phyloP scores from a whole-genome alignment of 2,113 vertebrate species.

The Perccottus glenii region DNA sequence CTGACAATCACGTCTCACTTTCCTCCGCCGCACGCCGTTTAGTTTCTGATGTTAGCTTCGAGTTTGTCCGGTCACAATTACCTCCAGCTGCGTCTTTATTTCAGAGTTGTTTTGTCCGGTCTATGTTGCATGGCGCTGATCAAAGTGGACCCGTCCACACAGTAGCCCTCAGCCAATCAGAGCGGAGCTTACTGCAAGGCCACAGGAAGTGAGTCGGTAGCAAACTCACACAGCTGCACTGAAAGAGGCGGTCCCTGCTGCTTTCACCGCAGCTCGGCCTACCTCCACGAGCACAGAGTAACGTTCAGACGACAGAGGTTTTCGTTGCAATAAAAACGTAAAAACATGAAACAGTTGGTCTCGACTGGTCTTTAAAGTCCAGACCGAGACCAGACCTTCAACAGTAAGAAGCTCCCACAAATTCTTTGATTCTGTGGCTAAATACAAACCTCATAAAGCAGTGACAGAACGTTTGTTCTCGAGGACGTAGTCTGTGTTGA shows the following conservation, averaged over 20 bases:
- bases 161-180: slow-evolving; percentile 60
- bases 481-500: too few species aligned
- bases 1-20: slow-evolving; percentile 95
- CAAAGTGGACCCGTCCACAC: slow-evolving; percentile 37
- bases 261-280: background rate
- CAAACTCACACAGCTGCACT: slow-evolving; percentile 17
- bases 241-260: slow-evolving; percentile 16
- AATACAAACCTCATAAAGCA: too few species aligned
- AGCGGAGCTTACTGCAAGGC: slow-evolving; percentile 34
- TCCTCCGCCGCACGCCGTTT: slow-evolving; percentile 61
- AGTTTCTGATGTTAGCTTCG: slow-evolving; percentile 50
- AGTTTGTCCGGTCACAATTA: background rate
- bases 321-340: too few species aligned
- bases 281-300: background rate
- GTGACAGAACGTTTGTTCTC: too few species aligned
- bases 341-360: too few species aligned
- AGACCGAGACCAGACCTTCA: too few species aligned
- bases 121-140: slow-evolving; percentile 19
- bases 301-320: too few species aligned
- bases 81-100: slow-evolving; percentile 12
- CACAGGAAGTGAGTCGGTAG: slow-evolving; percentile 14
- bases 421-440: too few species aligned
- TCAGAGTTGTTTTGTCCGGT: slow-evolving; percentile 3
- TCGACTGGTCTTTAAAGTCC: too few species aligned
- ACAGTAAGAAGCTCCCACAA: too few species aligned